Percentiles rank a stretch among this genome's conserved stretches.
Evolutionary conservation across 53 echinoderm and acorn worm species (phyloP).

Genomic region (Hippasteria phrygiana): DNA sequence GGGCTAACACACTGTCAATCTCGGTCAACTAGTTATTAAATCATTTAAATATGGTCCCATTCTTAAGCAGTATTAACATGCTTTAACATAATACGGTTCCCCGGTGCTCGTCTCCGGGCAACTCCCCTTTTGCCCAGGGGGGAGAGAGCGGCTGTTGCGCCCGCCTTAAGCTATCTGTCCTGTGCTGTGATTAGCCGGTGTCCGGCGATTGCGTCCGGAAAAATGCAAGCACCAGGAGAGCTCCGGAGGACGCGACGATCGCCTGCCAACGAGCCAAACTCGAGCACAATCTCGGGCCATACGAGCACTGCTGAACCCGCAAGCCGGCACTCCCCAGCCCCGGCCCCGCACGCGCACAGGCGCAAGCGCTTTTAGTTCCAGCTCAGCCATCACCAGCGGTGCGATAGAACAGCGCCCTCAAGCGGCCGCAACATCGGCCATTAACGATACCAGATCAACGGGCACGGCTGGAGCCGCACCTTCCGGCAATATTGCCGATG

Average conservation of each 20-base stretch:
- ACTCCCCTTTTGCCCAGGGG: too few relatives aligned
- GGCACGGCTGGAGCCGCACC: neutral
- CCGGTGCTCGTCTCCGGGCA: too few relatives aligned
- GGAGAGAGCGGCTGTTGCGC: too few relatives aligned
- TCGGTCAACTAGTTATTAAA: too few relatives aligned
- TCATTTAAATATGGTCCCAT: too few relatives aligned
- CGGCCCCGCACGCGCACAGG: neutral
- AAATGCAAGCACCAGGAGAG: neutral
- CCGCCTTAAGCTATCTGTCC: too few relatives aligned
- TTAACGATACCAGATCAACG: neutral
- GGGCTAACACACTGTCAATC: too few relatives aligned
- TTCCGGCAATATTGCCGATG: neutral
- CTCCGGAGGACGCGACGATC: neutral
- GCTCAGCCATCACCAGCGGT: neutral
- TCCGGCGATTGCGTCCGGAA: too few relatives aligned
- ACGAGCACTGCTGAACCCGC: neutral
- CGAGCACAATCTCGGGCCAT: neutral
- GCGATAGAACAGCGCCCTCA: neutral
- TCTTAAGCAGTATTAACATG: too few relatives aligned
- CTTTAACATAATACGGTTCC: too few relatives aligned
- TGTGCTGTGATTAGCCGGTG: too few relatives aligned
- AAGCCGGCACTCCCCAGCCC: too few relatives aligned
- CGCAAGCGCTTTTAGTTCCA: neutral
- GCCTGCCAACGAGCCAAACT: neutral
- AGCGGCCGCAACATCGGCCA: neutral